Evolutionary conservation across 2,113 vertebrate species (phyloP).

Genomic region (Eulacestoma nigropectus): DNA sequence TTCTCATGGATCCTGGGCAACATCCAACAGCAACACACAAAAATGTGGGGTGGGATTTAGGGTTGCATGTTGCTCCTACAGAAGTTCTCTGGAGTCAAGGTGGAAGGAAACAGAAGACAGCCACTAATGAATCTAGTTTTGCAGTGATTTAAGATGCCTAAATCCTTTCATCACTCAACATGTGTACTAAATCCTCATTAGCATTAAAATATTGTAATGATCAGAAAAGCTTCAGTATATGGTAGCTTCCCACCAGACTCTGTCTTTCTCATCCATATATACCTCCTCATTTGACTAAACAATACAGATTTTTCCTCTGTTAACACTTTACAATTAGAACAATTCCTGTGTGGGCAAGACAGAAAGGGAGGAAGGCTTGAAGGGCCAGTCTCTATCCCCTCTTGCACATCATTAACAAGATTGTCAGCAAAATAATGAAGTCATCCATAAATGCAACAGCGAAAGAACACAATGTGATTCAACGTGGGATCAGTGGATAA

Average conservation of each 20-base stretch:
- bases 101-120: neutral
- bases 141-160: neutral
- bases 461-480: neutral
- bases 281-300: neutral
- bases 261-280: neutral
- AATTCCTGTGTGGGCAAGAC: neutral
- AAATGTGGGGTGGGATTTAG: neutral
- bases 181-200: neutral
- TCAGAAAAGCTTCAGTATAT: neutral
- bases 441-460: neutral
- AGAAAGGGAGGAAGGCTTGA: neutral
- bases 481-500: neutral
- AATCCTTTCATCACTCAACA: neutral
- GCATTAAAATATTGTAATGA: neutral
- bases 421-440: neutral
- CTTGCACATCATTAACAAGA: neutral
- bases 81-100: neutral
- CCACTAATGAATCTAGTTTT: neutral
- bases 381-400: neutral
- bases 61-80: neutral
- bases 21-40: neutral
- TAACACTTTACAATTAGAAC: neutral
- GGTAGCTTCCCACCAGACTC: neutral
- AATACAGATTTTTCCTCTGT: neutral
- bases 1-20: neutral